Conservation (phyloP, 2,888 invertebrate genomes). For the Drosophila limbata region DNA sequence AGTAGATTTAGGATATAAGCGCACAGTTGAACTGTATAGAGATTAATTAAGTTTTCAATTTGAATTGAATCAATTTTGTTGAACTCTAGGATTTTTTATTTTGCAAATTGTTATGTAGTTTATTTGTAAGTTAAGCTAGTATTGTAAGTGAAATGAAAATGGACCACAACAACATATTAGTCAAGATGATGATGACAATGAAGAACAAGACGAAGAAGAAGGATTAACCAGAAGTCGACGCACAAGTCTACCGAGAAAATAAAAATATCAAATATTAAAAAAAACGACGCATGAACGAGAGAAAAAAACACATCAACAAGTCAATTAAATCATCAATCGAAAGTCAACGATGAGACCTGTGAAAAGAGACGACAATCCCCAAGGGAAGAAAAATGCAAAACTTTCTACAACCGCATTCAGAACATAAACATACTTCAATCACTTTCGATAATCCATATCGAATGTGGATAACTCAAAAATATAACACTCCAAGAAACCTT, state of each 20-base stretch:
- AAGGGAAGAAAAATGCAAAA: background rate
- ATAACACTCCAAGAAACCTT: background rate
- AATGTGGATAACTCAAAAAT: background rate
- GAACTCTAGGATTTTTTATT: constrained; percentile 7
- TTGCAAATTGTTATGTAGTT: constrained; percentile 28
- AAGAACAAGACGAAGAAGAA: background rate
- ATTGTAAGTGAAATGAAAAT: constrained; percentile 19
- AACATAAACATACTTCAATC: background rate
- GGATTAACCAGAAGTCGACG: background rate
- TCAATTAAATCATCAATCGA: constrained; percentile 5
- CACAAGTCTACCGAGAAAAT: background rate
- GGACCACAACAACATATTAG: constrained; percentile 30
- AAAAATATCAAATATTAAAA: background rate
- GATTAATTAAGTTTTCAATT: constrained; percentile 1
- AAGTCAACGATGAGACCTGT: background rate
- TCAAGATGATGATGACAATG: constrained; percentile 7
- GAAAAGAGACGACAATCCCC: background rate
- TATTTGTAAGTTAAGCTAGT: constrained; percentile 36
- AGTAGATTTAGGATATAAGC: constrained; percentile 26
- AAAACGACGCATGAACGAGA: background rate
- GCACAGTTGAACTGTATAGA: constrained; percentile 47
- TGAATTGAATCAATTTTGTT: background rate
- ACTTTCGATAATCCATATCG: background rate
- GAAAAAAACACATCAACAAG: background rate
- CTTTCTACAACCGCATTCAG: background rate